Evolutionary conservation across 1,140 invertebrate species (phyloP), one percentile per base, ranked within the genome.

Genomic region (Drosophila elegans): DNA sequence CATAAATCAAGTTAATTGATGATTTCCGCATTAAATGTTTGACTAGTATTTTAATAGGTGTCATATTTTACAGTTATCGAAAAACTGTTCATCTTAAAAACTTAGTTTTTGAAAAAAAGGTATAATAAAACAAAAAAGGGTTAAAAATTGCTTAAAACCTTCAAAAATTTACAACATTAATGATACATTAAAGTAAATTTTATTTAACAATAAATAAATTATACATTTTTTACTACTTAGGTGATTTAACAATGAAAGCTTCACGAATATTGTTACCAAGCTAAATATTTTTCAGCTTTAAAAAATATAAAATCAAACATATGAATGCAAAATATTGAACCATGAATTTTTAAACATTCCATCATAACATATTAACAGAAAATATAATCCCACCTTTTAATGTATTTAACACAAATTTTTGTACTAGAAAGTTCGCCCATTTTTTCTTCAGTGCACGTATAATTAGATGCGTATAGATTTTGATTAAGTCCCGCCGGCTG

Each of bases 391-490:
- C 29, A 7, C 29, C 29, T 32, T 32, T 32, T 6, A 32, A 7
- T 7, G 29, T 7, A 7, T 1, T 32, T 7, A 32, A 32, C 6
- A 6, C 0, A 16, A 49, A 2, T 4, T 4, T 5, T 0, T n/a
- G 29, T 1, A n/a, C 3, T 27, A 0, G 7, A n/a, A 48, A 48
- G 11, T 29, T 6, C 3, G 3, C 21, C 4, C 5, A 6, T 1
- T 4, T 51, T 49, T 67, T 0, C 3, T 9, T 16, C 21, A 66
- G 64, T 49, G 67, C 9, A 21, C 3, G 3, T 38, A 38, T 4
- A 57, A 75, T 76, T 41, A 76, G 64, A 76, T 77, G 74, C 73
- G 73, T 54, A 77, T 77, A 56, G 55, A 54, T 62, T 56, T 67
- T 34, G 51, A 54, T 41, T 42, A 36, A 32, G 60, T 41, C 32